phyloP scores from a whole-genome alignment of 2,113 vertebrate genomes.

The Callocephalon fimbriatum region DNA sequence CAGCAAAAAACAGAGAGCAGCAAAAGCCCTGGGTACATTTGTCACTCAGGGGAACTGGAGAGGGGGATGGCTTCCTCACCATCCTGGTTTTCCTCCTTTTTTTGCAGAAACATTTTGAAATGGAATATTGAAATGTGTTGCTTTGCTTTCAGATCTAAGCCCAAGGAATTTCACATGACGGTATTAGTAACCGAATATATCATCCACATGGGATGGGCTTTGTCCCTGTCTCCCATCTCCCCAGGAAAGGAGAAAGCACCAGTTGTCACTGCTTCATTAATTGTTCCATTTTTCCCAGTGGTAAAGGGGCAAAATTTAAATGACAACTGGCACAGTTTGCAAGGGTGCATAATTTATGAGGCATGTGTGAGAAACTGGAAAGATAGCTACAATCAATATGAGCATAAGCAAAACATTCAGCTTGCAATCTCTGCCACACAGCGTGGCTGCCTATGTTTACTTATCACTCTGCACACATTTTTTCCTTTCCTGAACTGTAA shows the following conservation, averaged over 20 bases:
- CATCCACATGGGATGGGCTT: not conserved
- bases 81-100: not conserved
- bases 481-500: not conserved
- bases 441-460: not conserved
- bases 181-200: not conserved
- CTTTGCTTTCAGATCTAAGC: not conserved
- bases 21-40: not conserved
- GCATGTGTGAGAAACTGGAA: not conserved
- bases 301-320: slow-evolving; percentile 1
- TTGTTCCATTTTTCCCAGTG: not conserved
- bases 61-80: not conserved
- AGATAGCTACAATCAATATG: slow-evolving; percentile 12
- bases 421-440: slow-evolving; percentile 21
- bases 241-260: not conserved
- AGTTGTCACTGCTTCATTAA: not conserved
- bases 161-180: not conserved
- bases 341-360: slow-evolving; percentile 29
- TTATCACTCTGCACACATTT: slow-evolving; percentile 21
- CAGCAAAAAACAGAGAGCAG: not conserved
- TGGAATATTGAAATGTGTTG: not conserved
- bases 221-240: not conserved
- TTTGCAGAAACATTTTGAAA: not conserved
- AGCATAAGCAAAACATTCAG: slow-evolving; percentile 20
- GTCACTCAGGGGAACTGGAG: not conserved
- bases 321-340: not conserved